phyloP scores from a whole-genome alignment of 2,888 invertebrate species.

The Steromphala cineraria region DNA sequence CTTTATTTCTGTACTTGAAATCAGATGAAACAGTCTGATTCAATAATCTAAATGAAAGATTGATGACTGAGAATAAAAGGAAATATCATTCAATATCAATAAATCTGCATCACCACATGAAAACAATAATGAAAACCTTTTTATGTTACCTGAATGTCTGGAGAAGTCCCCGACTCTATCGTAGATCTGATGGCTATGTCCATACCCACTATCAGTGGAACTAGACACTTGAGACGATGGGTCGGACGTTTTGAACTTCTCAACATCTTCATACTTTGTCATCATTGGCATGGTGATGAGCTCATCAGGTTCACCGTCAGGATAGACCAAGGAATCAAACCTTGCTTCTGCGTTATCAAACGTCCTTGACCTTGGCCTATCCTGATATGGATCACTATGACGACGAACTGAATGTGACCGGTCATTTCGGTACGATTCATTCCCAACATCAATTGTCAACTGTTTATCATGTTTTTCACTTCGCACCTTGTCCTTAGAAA shows the following conservation, averaged over 20 bases:
- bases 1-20: no score
- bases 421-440: background rate
- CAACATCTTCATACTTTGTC: slow-evolving; percentile 65
- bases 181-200: slow-evolving; percentile 61
- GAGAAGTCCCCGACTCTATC: slow-evolving; percentile 50
- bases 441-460: background rate
- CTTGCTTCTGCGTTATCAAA: background rate
- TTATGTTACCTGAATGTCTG: slow-evolving; percentile 45
- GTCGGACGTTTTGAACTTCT: slow-evolving; percentile 65
- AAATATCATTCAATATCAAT: no score
- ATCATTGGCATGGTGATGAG: slow-evolving; percentile 23
- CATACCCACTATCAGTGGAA: slow-evolving; percentile 73
- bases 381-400: background rate
- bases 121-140: background rate
- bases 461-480: background rate
- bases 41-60: no score
- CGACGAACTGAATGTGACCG: background rate
- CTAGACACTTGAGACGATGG: slow-evolving; percentile 72
- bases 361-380: slow-evolving; percentile 22
- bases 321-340: slow-evolving; percentile 19
- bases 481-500: background rate
- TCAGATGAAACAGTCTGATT: no score
- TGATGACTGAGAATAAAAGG: no score
- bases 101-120: background rate
- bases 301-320: slow-evolving; percentile 26